phyloP scores from a whole-genome alignment of 2,797 vertebrate genomes.

The Delichon dasypus region DNA sequence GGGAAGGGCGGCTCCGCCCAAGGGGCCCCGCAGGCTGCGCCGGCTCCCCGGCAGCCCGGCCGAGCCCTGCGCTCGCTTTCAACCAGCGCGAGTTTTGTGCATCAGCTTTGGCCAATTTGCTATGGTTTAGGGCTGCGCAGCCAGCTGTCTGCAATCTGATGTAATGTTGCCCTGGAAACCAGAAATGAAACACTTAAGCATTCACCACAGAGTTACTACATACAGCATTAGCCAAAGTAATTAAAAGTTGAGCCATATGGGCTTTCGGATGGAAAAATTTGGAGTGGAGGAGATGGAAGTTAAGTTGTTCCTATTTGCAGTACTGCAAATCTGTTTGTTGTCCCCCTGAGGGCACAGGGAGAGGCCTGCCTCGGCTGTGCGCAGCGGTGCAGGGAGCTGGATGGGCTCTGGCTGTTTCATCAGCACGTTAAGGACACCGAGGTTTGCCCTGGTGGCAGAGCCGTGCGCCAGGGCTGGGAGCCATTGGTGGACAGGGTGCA shows the following conservation, averaged over 20 bases:
- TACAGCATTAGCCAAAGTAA: slow-evolving; percentile 79
- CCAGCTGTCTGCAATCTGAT: slow-evolving; percentile 82
- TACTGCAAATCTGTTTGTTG: slow-evolving; percentile 51
- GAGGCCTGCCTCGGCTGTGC: background rate
- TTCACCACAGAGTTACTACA: slow-evolving; percentile 76
- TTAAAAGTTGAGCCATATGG: slow-evolving; percentile 78
- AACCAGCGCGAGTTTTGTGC: slow-evolving; percentile 64
- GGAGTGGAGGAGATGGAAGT: slow-evolving; percentile 54
- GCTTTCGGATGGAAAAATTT: slow-evolving; percentile 73
- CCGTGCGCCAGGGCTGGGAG: accelerated
- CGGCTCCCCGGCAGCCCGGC: slow-evolving; percentile 54
- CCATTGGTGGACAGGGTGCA: accelerated
- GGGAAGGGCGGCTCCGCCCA: slow-evolving; percentile 68
- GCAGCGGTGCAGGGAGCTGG: background rate
- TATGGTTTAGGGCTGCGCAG: slow-evolving; percentile 77
- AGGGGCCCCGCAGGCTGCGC: slow-evolving; percentile 54
- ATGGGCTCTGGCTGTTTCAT: background rate
- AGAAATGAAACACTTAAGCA: slow-evolving; percentile 80
- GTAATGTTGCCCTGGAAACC: slow-evolving; percentile 85
- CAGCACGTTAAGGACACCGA: accelerated
- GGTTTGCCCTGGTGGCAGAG: background rate
- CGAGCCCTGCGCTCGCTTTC: slow-evolving; percentile 62
- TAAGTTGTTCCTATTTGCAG: slow-evolving; percentile 70
- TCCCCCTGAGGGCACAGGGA: background rate
- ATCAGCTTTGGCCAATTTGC: slow-evolving; percentile 76